A percentile compares a stretch with the other conserved stretches of the same genome.
Conservation (phyloP, 2,113 vertebrate genomes). For the Oreochromis tanganicae region DNA sequence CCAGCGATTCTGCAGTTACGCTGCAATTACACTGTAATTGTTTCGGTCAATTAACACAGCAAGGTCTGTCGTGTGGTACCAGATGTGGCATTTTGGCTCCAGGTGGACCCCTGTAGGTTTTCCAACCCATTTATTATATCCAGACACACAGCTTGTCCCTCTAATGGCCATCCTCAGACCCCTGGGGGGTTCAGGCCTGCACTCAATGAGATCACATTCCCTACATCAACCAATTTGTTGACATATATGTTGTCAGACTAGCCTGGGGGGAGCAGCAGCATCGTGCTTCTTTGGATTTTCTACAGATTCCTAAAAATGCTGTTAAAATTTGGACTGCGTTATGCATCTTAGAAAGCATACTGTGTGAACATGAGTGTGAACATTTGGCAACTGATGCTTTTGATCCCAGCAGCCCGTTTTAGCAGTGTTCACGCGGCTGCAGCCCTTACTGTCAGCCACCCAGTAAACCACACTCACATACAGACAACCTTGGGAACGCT, state of each 20-base stretch:
- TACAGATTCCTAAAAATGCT: background rate
- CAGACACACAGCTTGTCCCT: conserved; percentile 16
- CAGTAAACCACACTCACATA: conserved; percentile 23
- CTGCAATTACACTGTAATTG: background rate
- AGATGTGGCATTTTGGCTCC: conserved; percentile 19
- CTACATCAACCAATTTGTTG: conserved; percentile 2
- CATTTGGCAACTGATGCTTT: background rate
- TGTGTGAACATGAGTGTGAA: background rate
- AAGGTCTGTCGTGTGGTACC: background rate
- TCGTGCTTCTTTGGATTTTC: background rate
- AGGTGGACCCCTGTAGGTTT: conserved; percentile 13
- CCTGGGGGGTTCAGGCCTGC: background rate
- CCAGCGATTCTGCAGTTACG: background rate
- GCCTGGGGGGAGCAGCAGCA: background rate
- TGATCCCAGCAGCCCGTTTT: background rate
- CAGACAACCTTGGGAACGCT: conserved; percentile 35
- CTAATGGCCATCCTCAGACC: background rate
- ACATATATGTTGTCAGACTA: conserved; percentile 11
- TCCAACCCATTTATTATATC: conserved; percentile 32
- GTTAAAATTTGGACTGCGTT: background rate
- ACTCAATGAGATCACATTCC: conserved; percentile 34
- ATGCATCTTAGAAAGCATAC: background rate
- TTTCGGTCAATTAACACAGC: background rate
- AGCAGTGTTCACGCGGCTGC: background rate
- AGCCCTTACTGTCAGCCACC: background rate